Conservation (phyloP, 1,140 invertebrate species). For the Sarcophaga bullata region DNA sequence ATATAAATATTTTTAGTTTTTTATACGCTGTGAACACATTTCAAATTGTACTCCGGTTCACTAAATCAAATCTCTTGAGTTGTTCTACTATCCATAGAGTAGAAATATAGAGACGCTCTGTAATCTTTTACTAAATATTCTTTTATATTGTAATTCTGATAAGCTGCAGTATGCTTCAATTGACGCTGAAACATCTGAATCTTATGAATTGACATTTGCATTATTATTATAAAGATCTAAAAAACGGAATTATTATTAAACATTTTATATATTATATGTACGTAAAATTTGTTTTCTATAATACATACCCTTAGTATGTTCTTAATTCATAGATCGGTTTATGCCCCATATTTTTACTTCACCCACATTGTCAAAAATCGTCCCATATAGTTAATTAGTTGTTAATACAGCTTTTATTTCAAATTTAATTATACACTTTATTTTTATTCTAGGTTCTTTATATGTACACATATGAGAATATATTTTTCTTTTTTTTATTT, state of each 20-base stretch:
- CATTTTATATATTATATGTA: too few relatives aligned
- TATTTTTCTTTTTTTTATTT: too few relatives aligned
- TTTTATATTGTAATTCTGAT: neutral
- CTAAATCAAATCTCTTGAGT: neutral
- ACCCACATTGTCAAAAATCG: too few relatives aligned
- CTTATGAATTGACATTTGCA: conserved; percentile 13
- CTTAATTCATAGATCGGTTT: neutral
- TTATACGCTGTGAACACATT: neutral
- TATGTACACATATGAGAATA: neutral
- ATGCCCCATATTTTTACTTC: neutral
- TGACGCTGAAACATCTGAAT: conserved; percentile 17
- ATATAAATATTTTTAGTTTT: neutral
- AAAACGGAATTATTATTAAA: neutral
- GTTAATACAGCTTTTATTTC: conserved; percentile 1
- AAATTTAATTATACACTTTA: neutral
- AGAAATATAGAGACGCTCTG: neutral
- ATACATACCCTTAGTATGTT: conserved; percentile 3
- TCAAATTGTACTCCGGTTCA: neutral
- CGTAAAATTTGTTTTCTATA: too few relatives aligned
- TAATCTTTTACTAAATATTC: neutral
- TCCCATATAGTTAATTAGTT: neutral
- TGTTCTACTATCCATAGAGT: neutral
- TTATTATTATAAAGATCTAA: conserved; percentile 15
- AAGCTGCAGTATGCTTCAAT: neutral
- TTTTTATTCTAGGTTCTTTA: neutral